phyloP scores from a whole-genome alignment of 64 coral and sea anemone species.

The Porites australiensis region DNA sequence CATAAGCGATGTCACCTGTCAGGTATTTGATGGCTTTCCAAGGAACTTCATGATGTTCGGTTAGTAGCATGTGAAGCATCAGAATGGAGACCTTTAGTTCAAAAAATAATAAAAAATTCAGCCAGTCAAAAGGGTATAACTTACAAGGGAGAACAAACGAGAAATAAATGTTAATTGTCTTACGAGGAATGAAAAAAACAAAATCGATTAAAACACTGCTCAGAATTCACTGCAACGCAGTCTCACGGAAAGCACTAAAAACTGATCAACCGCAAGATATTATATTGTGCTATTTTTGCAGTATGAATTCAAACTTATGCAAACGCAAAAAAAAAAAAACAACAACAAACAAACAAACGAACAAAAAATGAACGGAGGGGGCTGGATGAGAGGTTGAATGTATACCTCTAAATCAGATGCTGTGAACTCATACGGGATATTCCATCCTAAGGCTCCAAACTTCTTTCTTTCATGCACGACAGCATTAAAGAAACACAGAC shows the following conservation, averaged over 20 bases:
- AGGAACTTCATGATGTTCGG: conserved; percentile 88
- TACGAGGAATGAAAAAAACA: not conserved
- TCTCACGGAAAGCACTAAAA: too few species aligned
- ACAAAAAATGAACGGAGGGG: too few species aligned
- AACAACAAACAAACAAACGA: too few species aligned
- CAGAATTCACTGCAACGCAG: too few species aligned
- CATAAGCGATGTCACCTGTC: conserved; percentile 91
- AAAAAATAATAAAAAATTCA: not conserved
- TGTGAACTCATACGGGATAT: conserved; percentile 94
- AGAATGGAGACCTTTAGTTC: conserved; percentile 81
- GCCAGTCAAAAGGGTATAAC: not conserved
- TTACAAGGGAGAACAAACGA: too few species aligned
- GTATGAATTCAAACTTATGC: too few species aligned
- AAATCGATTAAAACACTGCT: not conserved
- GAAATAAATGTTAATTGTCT: too few species aligned
- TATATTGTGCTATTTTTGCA: too few species aligned
- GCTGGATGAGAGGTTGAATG: too few species aligned
- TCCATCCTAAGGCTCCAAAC: conserved; percentile 95
- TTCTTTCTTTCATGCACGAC: conserved; percentile 96
- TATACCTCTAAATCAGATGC: conserved; percentile 96
- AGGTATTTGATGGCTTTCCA: conserved; percentile 91
- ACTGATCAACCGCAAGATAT: too few species aligned
- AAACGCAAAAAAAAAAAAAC: too few species aligned
- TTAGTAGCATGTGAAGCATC: conserved; percentile 92
- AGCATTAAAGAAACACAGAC: conserved; percentile 97